Conservation (phyloP, 1,140 invertebrate species). For the Myzus persicae region DNA sequence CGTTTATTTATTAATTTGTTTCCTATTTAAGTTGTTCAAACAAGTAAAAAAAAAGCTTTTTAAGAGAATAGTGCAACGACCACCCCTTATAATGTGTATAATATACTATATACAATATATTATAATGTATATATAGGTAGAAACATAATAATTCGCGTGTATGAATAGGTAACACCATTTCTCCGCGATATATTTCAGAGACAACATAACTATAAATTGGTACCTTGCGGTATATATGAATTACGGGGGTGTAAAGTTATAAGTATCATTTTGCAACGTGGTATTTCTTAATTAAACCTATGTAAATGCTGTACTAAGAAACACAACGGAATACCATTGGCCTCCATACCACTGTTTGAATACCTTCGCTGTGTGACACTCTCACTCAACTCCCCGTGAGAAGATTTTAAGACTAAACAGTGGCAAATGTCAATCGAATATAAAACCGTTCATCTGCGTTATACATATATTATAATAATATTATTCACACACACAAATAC, state of each 20-base stretch:
- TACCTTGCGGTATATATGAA: not conserved
- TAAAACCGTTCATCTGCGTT: not conserved
- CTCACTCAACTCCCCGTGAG: not conserved
- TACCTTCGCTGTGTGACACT: not conserved
- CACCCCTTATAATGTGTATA: not conserved
- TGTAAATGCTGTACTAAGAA: not conserved
- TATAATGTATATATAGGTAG: too few relatives aligned
- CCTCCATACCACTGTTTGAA: not conserved
- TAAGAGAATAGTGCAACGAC: not conserved
- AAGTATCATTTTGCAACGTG: not conserved
- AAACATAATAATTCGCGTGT: not conserved
- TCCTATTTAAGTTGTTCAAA: not conserved
- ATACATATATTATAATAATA: not conserved
- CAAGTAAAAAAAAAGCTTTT: not conserved
- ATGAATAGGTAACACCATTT: not conserved
- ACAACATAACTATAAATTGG: not conserved
- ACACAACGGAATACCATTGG: not conserved
- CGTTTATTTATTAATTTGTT: not conserved
- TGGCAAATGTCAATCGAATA: not conserved
- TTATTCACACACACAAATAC: not conserved
- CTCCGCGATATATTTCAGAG: not conserved
- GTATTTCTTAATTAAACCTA: conserved; percentile 39
- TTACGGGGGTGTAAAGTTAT: not conserved
- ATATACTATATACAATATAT: too few relatives aligned
- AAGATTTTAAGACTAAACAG: not conserved